A percentile compares a stretch with the other conserved stretches of the same genome.
These are phyloP conservation scores for Neosilurus mollespiculum DNA, from an alignment of 2,797 vertebrate genomes.

Conservation along the genomic window DNA sequence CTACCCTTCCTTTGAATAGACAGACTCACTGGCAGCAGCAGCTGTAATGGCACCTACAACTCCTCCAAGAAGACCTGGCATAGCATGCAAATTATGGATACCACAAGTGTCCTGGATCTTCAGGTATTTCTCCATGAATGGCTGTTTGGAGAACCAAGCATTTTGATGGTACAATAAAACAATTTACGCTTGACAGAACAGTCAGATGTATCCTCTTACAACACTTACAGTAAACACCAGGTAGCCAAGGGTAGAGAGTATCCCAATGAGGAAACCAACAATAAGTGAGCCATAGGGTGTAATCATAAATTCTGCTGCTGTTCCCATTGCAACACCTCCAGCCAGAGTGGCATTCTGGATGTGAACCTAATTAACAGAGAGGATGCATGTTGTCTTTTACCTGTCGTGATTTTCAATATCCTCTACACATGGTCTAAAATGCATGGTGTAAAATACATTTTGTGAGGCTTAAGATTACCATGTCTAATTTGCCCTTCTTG, in stretches of 20 bases:
- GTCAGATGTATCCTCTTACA: not conserved
- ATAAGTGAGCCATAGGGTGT: constrained; percentile 87
- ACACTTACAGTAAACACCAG: constrained; percentile 83
- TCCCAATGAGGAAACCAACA: constrained; percentile 84
- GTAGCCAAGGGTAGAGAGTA: constrained; percentile 88
- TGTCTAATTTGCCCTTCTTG: constrained; percentile 89
- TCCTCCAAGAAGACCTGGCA: constrained; percentile 89
- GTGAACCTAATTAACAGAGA: constrained; percentile 79
- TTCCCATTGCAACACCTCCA: constrained; percentile 91
- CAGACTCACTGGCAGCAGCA: constrained; percentile 70
- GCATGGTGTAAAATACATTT: not conserved
- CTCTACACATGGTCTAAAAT: not conserved
- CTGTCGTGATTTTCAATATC: not conserved
- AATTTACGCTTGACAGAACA: not conserved
- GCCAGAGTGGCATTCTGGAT: constrained; percentile 94
- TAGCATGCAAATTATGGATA: constrained; percentile 89
- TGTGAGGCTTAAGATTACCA: constrained; percentile 73
- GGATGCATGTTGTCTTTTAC: not conserved
- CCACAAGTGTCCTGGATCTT: constrained; percentile 94
- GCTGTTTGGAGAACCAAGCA: constrained; percentile 68
- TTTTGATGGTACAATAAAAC: not conserved
- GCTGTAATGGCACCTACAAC: constrained; percentile 88
- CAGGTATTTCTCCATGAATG: constrained; percentile 81
- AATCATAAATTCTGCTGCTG: constrained; percentile 91
- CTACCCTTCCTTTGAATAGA: constrained; percentile 85